Evolutionary conservation across 2,888 invertebrate genomes (phyloP), one percentile per base, ranked within the genome.

Genomic region (Drosophila cognata): DNA sequence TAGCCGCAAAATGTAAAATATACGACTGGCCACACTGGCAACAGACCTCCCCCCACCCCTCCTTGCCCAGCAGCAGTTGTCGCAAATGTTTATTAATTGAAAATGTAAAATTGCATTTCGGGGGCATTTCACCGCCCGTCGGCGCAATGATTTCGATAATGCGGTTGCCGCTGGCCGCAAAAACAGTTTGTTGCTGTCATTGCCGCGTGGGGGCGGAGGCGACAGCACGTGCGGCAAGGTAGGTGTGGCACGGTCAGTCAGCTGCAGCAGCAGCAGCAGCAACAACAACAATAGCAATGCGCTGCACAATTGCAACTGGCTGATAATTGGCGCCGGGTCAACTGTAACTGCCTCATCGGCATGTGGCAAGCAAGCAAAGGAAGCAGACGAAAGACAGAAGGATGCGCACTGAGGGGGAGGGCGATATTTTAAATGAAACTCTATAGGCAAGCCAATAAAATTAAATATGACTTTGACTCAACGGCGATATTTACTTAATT

Each of bases 31-130:
- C 77, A 55, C 58, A 56, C 64, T 41, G 53, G 31, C 53, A 41
- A 11, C 36, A 36, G 43, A 38, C 36, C 4, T 2, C 25, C 28
- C 29, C 36, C 29, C 28, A 13, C 2, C 1, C 8, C 8, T 38
- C 28, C 48, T n/a, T 38, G 58, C n/a, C 28, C 79, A 64, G 66
- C 60, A 25, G 46, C 46, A 46, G 46, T 81, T 81, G 79, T 57
- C 74, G 88, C 85, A 88, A 88, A 88, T 88, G 88, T 89, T 88
- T 88, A 88, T 88, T 88, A 88, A 88, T 88, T 88, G 88, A 88
- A 88, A 89, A 85, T 77, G 83, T 85, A 83, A 87, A 87, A 87
- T 87, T 87, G 82, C 88, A 86, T 82, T 84, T 82, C 75, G 70
- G 71, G 68, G 70, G 48, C 82, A 68, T 66, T 63, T 74, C 68